These are phyloP conservation scores for Odontamblyopus rebecca DNA, from an alignment of 2,797 vertebrate species.

Conservation along the genomic window DNA sequence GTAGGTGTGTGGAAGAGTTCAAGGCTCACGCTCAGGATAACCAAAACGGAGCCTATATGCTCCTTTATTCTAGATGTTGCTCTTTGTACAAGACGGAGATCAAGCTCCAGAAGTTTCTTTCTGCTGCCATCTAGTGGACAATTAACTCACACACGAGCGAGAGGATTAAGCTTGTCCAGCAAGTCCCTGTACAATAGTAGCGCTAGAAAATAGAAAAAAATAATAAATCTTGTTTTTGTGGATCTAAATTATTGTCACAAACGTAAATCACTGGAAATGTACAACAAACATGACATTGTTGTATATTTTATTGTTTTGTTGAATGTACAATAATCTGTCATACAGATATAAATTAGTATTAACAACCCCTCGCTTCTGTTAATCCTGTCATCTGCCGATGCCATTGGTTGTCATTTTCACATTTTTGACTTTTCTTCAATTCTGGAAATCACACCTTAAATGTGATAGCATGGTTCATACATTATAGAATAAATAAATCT, in stretches of 20 bases:
- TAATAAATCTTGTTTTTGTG: too few relatives aligned
- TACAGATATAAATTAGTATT: slow-evolving; percentile 57
- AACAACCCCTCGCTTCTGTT: slow-evolving; percentile 57
- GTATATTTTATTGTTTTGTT: slow-evolving; percentile 62
- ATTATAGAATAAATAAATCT: slow-evolving; percentile 68
- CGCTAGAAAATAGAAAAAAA: background rate
- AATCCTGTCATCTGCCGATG: slow-evolving; percentile 39
- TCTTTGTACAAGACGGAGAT: background rate
- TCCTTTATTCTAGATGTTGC: slow-evolving; percentile 32
- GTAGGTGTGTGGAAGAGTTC: background rate
- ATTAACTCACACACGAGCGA: slow-evolving; percentile 8
- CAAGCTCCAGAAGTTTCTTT: slow-evolving; percentile 7
- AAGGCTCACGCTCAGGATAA: too few relatives aligned
- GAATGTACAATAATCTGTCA: slow-evolving; percentile 59
- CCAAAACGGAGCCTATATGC: slow-evolving; percentile 19
- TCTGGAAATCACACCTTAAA: slow-evolving; percentile 50
- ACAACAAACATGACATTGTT: slow-evolving; percentile 58
- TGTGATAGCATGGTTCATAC: slow-evolving; percentile 42
- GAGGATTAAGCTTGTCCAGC: accelerated
- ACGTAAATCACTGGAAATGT: slow-evolving; percentile 23
- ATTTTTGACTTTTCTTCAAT: slow-evolving; percentile 23
- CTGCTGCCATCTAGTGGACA: slow-evolving; percentile 68
- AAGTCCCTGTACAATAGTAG: background rate
- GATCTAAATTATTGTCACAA: background rate
- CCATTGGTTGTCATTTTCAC: slow-evolving; percentile 39